phyloP scores from a whole-genome alignment of 1,140 invertebrate genomes.

The Ceratosolen fusciceps region DNA sequence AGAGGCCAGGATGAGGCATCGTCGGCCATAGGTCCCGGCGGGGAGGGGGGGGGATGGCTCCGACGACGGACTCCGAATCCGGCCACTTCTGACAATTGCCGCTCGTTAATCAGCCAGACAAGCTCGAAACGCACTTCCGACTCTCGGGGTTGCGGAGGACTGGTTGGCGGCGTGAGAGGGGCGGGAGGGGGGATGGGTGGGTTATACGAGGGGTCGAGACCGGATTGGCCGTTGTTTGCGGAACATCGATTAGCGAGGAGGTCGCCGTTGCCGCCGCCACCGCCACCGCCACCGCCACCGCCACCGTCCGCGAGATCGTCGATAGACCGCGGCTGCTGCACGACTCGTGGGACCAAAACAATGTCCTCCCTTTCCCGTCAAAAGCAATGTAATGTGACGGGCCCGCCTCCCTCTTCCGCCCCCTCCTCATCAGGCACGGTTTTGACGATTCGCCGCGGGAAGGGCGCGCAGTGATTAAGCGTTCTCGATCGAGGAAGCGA shows the following conservation, averaged over 20 bases:
- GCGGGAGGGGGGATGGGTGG: not conserved
- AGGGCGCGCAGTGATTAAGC: not conserved
- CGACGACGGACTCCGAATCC: not conserved
- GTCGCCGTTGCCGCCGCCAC: not conserved
- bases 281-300: not conserved
- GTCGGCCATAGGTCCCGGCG: not conserved
- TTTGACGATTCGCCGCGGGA: not conserved
- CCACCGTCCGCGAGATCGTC: constrained; percentile 39
- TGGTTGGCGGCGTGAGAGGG: not conserved
- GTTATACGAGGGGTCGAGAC: not conserved
- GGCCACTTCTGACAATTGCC: constrained; percentile 45
- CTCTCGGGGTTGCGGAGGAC: not conserved
- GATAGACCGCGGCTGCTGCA: constrained; percentile 39
- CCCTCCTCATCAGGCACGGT: too few species aligned
- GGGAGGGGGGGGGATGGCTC: too few species aligned
- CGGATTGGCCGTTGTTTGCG: constrained; percentile 56
- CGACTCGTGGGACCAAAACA: constrained; percentile 54
- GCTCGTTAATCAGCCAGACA: constrained; percentile 64
- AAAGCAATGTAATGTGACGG: constrained; percentile 54
- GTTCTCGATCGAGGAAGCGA: not conserved
- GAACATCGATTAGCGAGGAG: constrained; percentile 64
- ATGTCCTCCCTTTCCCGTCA: constrained; percentile 56
- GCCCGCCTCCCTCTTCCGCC: constrained; percentile 3
- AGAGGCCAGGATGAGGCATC: not conserved
- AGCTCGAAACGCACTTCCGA: constrained; percentile 64